Conservation (phyloP, 2,113 vertebrate species). For the Promerops cafer region DNA sequence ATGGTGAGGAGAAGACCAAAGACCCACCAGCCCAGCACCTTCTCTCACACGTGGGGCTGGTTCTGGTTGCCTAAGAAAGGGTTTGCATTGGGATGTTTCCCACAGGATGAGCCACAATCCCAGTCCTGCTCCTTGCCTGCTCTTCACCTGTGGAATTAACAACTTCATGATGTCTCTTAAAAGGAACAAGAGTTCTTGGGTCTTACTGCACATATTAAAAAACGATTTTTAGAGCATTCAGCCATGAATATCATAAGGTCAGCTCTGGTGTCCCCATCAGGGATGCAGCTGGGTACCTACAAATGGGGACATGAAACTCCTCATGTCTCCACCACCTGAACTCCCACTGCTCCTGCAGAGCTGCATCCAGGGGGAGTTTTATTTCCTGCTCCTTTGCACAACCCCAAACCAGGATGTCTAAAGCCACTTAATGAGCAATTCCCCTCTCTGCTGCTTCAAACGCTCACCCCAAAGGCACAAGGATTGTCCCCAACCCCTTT, state of each 20-base stretch:
- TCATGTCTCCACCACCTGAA: neutral
- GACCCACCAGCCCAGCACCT: neutral
- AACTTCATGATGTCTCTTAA: neutral
- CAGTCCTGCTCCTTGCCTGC: neutral
- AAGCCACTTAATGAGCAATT: neutral
- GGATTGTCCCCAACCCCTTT: neutral
- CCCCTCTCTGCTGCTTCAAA: neutral
- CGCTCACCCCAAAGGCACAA: neutral
- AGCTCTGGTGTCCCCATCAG: neutral
- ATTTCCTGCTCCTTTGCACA: neutral
- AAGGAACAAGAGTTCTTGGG: neutral
- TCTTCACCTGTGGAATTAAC: neutral
- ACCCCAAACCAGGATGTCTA: neutral
- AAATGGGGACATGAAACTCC: neutral
- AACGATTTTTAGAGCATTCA: neutral
- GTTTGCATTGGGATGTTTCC: neutral
- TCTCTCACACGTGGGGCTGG: rapidly evolving
- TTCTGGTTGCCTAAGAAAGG: neutral
- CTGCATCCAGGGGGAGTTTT: neutral
- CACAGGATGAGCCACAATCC: neutral
- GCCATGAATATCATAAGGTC: neutral
- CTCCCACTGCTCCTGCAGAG: neutral
- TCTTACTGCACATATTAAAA: neutral
- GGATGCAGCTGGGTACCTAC: neutral
- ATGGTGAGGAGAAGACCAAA: neutral